Evolutionary conservation across 2,113 vertebrate genomes (phyloP), one percentile per base, ranked within the genome.

Genomic region (Xiphophorus couchianus): DNA sequence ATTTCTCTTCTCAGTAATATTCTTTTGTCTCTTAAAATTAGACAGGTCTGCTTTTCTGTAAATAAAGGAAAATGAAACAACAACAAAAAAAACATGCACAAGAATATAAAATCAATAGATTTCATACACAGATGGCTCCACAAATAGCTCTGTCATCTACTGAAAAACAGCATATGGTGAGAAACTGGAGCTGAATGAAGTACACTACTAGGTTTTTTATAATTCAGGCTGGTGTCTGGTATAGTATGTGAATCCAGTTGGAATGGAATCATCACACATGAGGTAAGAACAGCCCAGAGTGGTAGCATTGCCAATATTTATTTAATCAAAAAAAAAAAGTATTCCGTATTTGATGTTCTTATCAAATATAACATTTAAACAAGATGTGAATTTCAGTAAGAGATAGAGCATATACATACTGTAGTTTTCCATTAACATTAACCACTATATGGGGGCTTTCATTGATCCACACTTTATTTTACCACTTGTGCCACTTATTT

Each of bases 401-500:
- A 7, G 39, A 3, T 1, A 42, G 39, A 13, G 39, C 13, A 42
- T 42, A 42, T 14, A 42, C 4, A 2, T 42, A 15, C 48, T 33
- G 54, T 67, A 63, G n/a, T 68, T 80, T 73, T 60, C 35, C 69
- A 51, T 66, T 60, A 86, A 58, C 76, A 78, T 68, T 1, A 69
- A 65, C 14, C 62, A 61, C 62, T 68, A 78, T 62, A 65, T 70
- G 74, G 69, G 67, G 71, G 39, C 84, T 30, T 69, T 75, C 44
- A 68, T 31, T 77, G 33, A 58, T 72, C 65, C 48, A 76, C 51
- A 37, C n/a, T 63, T 81, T 31, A 27, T 71, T 58, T 62, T 17
- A 42, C 14, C 39, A 42, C 14, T 42, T 42, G 39, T 42, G 2
- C 35, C 35, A n/a, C n/a, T n/a, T n/a, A n/a, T n/a, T n/a, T n/a